Base-by-base conservation (phyloP, 2,888 invertebrate species). In the Phasia obesa region DNA sequence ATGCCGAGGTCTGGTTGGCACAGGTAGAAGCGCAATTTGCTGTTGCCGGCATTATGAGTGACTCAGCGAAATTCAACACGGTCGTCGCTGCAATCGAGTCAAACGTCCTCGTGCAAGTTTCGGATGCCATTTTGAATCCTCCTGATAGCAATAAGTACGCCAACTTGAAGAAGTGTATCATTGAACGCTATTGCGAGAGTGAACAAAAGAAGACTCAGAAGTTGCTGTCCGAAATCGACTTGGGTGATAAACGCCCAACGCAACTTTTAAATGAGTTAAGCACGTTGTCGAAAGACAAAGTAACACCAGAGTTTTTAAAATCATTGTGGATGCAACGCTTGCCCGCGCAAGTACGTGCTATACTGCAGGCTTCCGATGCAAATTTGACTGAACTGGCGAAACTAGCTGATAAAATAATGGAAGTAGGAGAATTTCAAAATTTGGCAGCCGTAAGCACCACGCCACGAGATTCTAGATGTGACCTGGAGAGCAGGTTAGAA, bases 11-110 rank as follows among this genome's bases (percentile, higher is more conserved):
- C n/a, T n/a, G n/a, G n/a, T n/a, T n/a, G n/a, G n/a, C 87, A 0
- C 85, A 87, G 27, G 51, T 87, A 4, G 87, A 88, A 38, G 84
- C 85, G 0, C 87, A 87, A 55, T 88, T 89, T 69, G 62, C 55
- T 0, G 64, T 85, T 3, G 64, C 85, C 1, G 76, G 83, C 3
- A 86, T 88, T 5, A 84, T 62, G 0, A 27, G 65, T 0, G 88
- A 88, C 27, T 6, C 23, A 0, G 84, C 86, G 0, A 88, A 86
- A 49, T 88, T 86, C 44, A 73, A 85, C 2, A 85, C 85, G 25
- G 85, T 88, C 0, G 80, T 87, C 0, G 84, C 85, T 1, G 81
- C 78, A 13, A 71, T 86, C 4, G 85, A 86, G 27, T 76, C 82
- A 7, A 83, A 85, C 9, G 83, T 84, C 23, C 57, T 86, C 5